These are phyloP conservation scores for Haemorhous mexicanus DNA, from an alignment of 2,113 vertebrate genomes.

Conservation along the genomic window DNA sequence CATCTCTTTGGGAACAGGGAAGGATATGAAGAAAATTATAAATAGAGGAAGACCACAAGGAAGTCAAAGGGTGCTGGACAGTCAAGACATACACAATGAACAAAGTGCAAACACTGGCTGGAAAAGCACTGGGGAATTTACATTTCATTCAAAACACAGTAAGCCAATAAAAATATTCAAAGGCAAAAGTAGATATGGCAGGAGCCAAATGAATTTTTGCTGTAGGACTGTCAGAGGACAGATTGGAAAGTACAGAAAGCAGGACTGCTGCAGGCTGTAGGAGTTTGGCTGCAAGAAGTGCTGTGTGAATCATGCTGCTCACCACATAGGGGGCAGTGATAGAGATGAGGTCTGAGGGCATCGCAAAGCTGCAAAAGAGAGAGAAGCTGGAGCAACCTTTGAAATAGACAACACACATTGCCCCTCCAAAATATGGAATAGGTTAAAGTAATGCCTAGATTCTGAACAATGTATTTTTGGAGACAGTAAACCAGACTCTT, in stretches of 20 bases:
- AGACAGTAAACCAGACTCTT: not conserved
- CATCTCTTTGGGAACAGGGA: not conserved
- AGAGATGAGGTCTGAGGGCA: not conserved
- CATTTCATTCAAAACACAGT: not conserved
- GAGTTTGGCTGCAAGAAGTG: not conserved
- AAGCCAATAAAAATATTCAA: not conserved
- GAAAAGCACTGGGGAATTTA: not conserved
- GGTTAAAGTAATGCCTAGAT: not conserved
- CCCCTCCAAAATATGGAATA: not conserved
- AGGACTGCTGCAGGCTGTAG: not conserved
- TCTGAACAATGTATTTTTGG: not conserved
- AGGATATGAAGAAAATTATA: not conserved
- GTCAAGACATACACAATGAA: not conserved
- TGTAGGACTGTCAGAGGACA: not conserved
- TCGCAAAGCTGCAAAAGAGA: not conserved
- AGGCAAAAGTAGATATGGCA: not conserved
- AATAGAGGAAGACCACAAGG: not conserved
- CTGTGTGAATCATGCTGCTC: not conserved
- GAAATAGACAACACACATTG: not conserved
- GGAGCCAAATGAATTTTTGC: not conserved
- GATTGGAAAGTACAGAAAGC: not conserved
- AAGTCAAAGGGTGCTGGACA: not conserved
- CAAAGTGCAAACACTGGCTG: not conserved
- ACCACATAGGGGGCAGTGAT: not conserved
- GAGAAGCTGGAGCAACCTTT: not conserved